phyloP scores from a whole-genome alignment of 2,797 vertebrate species.

The Varecia variegata region DNA sequence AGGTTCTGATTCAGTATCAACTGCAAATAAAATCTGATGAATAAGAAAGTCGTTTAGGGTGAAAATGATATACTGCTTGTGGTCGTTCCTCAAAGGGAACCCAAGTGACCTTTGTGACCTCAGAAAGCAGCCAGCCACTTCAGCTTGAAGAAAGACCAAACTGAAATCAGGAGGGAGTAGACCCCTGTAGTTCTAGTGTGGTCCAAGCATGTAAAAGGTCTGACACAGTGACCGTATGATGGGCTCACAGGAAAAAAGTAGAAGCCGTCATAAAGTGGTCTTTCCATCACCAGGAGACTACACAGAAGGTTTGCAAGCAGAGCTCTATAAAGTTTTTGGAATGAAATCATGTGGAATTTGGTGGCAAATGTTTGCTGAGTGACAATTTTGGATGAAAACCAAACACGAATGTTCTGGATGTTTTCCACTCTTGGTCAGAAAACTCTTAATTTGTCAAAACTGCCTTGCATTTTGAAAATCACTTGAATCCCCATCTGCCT shows the following conservation, averaged over 20 bases:
- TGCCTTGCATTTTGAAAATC: slow-evolving; percentile 24
- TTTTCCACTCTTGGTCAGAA: slow-evolving; percentile 37
- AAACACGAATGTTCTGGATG: slow-evolving; percentile 36
- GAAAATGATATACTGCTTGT: slow-evolving; percentile 36
- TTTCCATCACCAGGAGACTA: slow-evolving; percentile 24
- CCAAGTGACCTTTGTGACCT: slow-evolving; percentile 13
- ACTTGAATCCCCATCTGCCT: background rate
- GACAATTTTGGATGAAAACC: slow-evolving; percentile 42
- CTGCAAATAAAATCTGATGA: slow-evolving; percentile 51
- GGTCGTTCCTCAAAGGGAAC: slow-evolving; percentile 3
- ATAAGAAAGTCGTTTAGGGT: slow-evolving; percentile 52
- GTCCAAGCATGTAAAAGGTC: background rate
- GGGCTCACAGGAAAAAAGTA: background rate
- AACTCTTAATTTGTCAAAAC: slow-evolving; percentile 46
- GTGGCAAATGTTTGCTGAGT: slow-evolving; percentile 23
- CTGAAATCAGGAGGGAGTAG: background rate
- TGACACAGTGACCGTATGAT: background rate
- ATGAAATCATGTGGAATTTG: slow-evolving; percentile 32
- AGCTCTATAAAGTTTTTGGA: background rate
- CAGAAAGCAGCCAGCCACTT: slow-evolving; percentile 1
- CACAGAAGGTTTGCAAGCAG: background rate
- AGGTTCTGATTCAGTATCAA: slow-evolving; percentile 46
- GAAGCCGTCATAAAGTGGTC: background rate
- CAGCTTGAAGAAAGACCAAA: background rate
- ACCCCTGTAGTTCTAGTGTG: background rate